Percentiles rank a stretch among this genome's conserved stretches.
Conservation (phyloP, 1,140 invertebrate genomes). For the Papilio xuthus region DNA sequence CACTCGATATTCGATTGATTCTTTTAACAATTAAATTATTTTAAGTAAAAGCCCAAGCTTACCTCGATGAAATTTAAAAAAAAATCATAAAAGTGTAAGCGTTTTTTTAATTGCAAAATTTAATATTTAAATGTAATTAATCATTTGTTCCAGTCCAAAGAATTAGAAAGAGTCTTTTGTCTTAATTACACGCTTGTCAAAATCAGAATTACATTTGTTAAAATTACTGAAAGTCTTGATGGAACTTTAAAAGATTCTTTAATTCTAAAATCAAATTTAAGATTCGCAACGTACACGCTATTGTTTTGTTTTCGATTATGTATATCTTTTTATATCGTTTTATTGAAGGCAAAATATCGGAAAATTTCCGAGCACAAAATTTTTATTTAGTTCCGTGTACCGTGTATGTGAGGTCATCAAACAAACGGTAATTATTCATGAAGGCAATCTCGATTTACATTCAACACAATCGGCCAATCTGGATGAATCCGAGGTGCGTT, state of each 20-base stretch:
- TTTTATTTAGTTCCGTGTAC: slow-evolving; percentile 33
- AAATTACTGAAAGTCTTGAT: slow-evolving; percentile 3
- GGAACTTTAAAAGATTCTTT: background rate
- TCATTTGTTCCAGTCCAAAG: background rate
- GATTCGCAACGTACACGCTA: slow-evolving; percentile 15
- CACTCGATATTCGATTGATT: background rate
- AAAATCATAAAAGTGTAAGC: background rate
- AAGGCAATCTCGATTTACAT: slow-evolving; percentile 42
- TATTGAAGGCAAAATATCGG: background rate
- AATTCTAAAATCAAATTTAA: slow-evolving; percentile 14
- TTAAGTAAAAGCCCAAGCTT: too few species aligned
- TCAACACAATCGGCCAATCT: slow-evolving; percentile 44
- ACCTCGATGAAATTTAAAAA: too few species aligned
- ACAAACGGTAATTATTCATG: slow-evolving; percentile 30
- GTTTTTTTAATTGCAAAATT: background rate
- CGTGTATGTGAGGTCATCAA: slow-evolving; percentile 47
- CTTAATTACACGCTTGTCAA: slow-evolving; percentile 8
- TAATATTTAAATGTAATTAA: background rate
- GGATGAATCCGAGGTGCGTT: slow-evolving; percentile 48
- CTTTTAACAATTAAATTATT: too few species aligned
- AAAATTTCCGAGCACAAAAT: slow-evolving; percentile 18
- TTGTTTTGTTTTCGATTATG: slow-evolving; percentile 12
- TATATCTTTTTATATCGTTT: background rate
- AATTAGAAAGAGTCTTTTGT: background rate
- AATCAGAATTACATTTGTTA: background rate